Percentiles rank a stretch among this genome's conserved stretches.
Conservation (phyloP, 2,888 invertebrate genomes). For the Monopis laevigella region DNA sequence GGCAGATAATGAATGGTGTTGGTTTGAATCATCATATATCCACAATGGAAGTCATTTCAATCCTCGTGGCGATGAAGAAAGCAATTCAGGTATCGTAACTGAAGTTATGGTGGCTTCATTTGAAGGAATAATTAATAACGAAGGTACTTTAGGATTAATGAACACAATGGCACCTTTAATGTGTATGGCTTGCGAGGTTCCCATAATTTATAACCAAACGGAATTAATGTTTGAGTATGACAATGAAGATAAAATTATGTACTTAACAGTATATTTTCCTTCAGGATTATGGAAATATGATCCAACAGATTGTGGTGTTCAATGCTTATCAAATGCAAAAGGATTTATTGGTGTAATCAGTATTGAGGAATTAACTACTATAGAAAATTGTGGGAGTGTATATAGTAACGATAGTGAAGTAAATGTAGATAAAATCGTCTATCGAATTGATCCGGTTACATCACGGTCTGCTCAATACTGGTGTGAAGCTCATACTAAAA, state of each 20-base stretch:
- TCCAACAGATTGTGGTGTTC: conserved; percentile 51
- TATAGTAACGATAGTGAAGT: conserved; percentile 17
- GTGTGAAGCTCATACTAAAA: conserved; percentile 69
- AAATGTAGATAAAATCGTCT: conserved; percentile 47
- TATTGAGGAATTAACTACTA: conserved; percentile 40
- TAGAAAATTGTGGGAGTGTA: conserved; percentile 20
- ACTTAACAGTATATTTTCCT: conserved; percentile 64
- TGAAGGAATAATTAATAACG: conserved; percentile 37
- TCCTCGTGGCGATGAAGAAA: conserved; percentile 8
- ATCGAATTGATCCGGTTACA: conserved; percentile 54
- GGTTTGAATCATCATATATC: conserved; percentile 29
- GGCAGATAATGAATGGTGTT: conserved; percentile 38
- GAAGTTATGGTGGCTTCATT: conserved; percentile 16
- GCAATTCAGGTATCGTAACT: conserved; percentile 6
- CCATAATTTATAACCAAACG: conserved; percentile 34
- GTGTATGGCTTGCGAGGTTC: conserved; percentile 51
- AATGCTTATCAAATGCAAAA: conserved; percentile 70
- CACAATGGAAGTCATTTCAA: conserved; percentile 11
- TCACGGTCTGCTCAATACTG: conserved; percentile 70
- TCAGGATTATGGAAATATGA: conserved; percentile 61
- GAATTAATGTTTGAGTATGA: conserved; percentile 43
- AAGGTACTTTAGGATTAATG: conserved; percentile 32
- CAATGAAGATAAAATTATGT: conserved; percentile 33
- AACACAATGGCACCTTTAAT: conserved; percentile 26
- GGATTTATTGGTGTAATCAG: conserved; percentile 55